These are phyloP conservation scores for Sthenelais limicola DNA, from an alignment of 2,888 invertebrate genomes.

Conservation along the genomic window DNA sequence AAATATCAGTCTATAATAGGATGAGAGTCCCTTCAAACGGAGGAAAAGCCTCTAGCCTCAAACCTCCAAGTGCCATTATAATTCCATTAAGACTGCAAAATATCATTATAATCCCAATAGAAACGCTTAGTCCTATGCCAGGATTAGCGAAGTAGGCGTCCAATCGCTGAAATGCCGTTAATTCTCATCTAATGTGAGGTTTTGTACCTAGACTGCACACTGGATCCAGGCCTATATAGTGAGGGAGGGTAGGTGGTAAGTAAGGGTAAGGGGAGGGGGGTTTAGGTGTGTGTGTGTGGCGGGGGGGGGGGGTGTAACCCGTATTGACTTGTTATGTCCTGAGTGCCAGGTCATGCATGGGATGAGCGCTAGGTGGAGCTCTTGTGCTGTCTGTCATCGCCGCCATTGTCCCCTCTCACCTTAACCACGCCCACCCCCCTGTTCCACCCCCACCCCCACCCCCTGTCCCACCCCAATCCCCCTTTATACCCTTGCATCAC, in stretches of 20 bases:
- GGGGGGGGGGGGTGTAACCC: conserved; percentile 5
- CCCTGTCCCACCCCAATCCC: neutral
- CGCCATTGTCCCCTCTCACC: neutral
- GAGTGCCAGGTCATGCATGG: conserved; percentile 19
- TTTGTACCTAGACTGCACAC: too few species aligned
- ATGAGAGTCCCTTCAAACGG: too few species aligned
- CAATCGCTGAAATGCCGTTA: too few species aligned
- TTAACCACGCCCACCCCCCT: neutral
- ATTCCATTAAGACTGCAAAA: too few species aligned
- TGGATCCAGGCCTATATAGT: too few species aligned
- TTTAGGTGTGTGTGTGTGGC: neutral
- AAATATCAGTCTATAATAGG: too few species aligned
- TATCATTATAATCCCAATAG: too few species aligned
- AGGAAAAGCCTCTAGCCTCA: too few species aligned
- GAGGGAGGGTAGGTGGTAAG: neutral
- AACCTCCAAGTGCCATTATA: too few species aligned
- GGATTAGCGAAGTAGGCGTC: too few species aligned
- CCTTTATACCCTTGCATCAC: neutral
- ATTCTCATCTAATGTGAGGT: too few species aligned
- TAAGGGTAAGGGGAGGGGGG: conserved; percentile 8
- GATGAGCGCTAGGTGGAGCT: neutral
- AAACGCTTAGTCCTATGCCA: too few species aligned
- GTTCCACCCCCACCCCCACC: neutral
- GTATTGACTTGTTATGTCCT: conserved; percentile 23
- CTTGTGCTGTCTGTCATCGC: neutral